Conservation (phyloP, 2,888 invertebrate genomes). For the Pogonocherus hispidulus region DNA sequence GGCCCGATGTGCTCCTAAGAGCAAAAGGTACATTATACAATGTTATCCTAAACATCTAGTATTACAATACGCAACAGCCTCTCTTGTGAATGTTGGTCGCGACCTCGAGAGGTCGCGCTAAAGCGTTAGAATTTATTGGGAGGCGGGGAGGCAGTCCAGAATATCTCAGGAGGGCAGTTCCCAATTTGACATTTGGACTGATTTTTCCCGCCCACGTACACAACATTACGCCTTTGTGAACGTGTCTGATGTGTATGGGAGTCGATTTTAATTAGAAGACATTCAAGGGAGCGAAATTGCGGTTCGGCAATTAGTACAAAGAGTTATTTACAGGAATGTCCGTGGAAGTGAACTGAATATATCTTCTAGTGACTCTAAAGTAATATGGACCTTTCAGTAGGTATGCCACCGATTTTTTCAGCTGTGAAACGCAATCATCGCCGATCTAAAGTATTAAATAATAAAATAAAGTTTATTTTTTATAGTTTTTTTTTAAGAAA, state of each 20-base stretch:
- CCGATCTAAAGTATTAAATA: too few species aligned
- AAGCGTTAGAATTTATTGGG: constrained; percentile 70
- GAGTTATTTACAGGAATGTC: not conserved
- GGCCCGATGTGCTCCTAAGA: constrained; percentile 27
- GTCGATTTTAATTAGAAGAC: constrained; percentile 11
- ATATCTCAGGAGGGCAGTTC: constrained; percentile 27
- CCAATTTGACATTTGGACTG: constrained; percentile 26
- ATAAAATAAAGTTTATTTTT: too few species aligned
- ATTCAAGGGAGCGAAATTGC: not conserved
- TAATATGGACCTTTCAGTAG: not conserved
- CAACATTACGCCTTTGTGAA: constrained; percentile 15
- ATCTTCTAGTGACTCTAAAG: not conserved
- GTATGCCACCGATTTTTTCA: not conserved
- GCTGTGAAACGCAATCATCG: too few species aligned
- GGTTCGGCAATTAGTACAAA: not conserved
- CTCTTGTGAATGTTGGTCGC: constrained; percentile 67
- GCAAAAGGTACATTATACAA: constrained; percentile 59
- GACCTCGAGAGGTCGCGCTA: constrained; percentile 62
- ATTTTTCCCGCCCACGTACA: constrained; percentile 27
- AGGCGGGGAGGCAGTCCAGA: constrained; percentile 29
- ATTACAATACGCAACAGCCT: constrained; percentile 69
- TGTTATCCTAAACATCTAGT: constrained; percentile 64
- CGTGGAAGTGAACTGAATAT: constrained; percentile 1
- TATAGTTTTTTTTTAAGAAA: too few species aligned
- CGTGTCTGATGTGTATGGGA: constrained; percentile 17